A percentile compares a stretch with the other conserved stretches of the same genome.
phyloP scores from a whole-genome alignment of 2,888 invertebrate species.

The Timema podura region DNA sequence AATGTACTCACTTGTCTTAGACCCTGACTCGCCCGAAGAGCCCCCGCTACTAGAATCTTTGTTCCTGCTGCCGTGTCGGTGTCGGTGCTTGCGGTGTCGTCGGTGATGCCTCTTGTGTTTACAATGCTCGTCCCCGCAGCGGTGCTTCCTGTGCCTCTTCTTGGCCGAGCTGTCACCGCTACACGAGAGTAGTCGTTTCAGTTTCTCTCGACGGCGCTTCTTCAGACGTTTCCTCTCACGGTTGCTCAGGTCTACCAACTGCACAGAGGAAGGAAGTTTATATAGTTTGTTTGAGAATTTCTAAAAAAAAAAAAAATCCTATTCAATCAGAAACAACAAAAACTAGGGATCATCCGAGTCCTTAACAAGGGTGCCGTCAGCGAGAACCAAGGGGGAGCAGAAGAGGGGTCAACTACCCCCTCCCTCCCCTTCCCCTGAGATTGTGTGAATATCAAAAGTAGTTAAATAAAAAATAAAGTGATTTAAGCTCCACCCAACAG shows the following conservation, averaged over 20 bases:
- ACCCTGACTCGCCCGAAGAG: slow-evolving; percentile 23
- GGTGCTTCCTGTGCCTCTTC: slow-evolving; percentile 65
- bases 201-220: slow-evolving; percentile 59
- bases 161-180: slow-evolving; percentile 43
- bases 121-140: slow-evolving; percentile 63
- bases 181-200: slow-evolving; percentile 39
- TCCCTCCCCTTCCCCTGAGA: too few relatives aligned
- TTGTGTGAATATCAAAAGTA: too few relatives aligned
- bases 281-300: too few relatives aligned
- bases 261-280: neutral
- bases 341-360: too few relatives aligned
- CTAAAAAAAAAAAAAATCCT: too few relatives aligned
- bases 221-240: slow-evolving; percentile 57
- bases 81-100: slow-evolving; percentile 67
- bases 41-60: slow-evolving; percentile 24
- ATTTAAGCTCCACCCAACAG: too few relatives aligned
- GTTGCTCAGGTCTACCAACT: slow-evolving; percentile 3
- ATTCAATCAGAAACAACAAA: too few relatives aligned
- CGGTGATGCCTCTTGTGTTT: slow-evolving; percentile 52
- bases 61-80: slow-evolving; percentile 51
- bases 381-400: too few relatives aligned
- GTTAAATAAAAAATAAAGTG: too few relatives aligned
- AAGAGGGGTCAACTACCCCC: too few relatives aligned
- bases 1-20: slow-evolving; percentile 16
- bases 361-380: too few relatives aligned